phyloP scores from a whole-genome alignment of 2,113 vertebrate genomes.

The Anolis sagrei region DNA sequence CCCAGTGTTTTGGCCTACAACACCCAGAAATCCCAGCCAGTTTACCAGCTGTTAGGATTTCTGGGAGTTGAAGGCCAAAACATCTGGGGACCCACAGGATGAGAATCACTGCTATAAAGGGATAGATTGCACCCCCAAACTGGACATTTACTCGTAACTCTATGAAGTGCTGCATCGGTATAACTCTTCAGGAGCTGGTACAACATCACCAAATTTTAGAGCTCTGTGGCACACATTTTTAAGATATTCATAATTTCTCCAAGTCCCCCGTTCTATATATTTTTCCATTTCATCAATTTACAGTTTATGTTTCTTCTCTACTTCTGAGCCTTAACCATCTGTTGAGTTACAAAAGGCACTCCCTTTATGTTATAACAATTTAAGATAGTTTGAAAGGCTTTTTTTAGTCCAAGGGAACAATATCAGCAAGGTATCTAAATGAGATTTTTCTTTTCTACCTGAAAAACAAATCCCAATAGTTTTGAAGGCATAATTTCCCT shows the following conservation, averaged over 20 bases:
- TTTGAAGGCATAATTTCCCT: neutral
- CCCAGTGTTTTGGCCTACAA: too few relatives aligned
- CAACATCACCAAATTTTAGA: neutral
- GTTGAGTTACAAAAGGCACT: neutral
- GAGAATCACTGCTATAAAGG: neutral
- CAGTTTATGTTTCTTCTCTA: neutral
- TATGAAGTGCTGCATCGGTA: neutral
- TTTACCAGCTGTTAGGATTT: too few relatives aligned
- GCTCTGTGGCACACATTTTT: neutral
- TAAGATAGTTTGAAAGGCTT: neutral
- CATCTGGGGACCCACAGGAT: too few relatives aligned
- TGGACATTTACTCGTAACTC: neutral
- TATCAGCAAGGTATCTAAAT: neutral
- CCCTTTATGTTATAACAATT: neutral
- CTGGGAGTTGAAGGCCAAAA: too few relatives aligned
- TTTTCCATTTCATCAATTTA: conserved; percentile 13
- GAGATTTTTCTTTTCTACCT: too few relatives aligned
- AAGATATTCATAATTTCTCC: neutral
- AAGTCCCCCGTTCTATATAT: neutral
- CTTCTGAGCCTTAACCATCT: conserved; percentile 9
- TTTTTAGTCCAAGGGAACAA: neutral
- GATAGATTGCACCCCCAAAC: neutral
- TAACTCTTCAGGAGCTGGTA: neutral
- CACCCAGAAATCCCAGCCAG: too few relatives aligned
- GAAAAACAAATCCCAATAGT: neutral